Conservation (phyloP, 2,888 invertebrate genomes). For the Agrypnus murinus region DNA sequence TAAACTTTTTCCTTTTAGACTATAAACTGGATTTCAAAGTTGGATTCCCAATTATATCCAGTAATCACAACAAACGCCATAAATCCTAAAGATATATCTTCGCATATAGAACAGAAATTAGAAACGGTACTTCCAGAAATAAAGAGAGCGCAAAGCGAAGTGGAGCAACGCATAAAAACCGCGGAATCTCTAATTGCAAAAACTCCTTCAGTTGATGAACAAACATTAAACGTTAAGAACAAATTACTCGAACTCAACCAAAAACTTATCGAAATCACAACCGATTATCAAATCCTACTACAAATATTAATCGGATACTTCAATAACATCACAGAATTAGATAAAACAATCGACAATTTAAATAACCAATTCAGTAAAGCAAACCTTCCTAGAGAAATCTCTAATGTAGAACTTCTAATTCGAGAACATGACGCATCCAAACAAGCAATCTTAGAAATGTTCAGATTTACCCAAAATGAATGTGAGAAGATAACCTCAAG, state of each 20-base stretch:
- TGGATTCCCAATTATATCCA: slow-evolving; percentile 85
- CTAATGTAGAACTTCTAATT: slow-evolving; percentile 74
- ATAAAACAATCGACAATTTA: slow-evolving; percentile 76
- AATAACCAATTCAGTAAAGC: slow-evolving; percentile 70
- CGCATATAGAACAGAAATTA: slow-evolving; percentile 76
- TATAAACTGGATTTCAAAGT: slow-evolving; percentile 78
- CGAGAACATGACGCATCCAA: slow-evolving; percentile 79
- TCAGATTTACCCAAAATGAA: slow-evolving; percentile 79
- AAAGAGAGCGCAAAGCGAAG: slow-evolving; percentile 78
- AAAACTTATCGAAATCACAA: slow-evolving; percentile 79
- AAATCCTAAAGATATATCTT: slow-evolving; percentile 74
- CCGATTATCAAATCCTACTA: slow-evolving; percentile 82
- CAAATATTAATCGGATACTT: slow-evolving; percentile 82
- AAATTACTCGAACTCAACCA: slow-evolving; percentile 80
- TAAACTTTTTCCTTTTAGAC: slow-evolving; percentile 70
- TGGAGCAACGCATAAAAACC: slow-evolving; percentile 79
- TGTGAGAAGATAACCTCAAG: slow-evolving; percentile 80
- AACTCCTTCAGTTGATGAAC: slow-evolving; percentile 72
- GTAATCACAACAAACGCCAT: slow-evolving; percentile 79
- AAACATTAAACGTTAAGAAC: slow-evolving; percentile 77
- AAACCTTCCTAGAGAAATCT: slow-evolving; percentile 70
- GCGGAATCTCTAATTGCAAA: slow-evolving; percentile 79
- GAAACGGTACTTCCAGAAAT: slow-evolving; percentile 76
- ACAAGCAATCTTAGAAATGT: slow-evolving; percentile 78
- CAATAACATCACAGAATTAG: slow-evolving; percentile 78